Conservation (phyloP, 64 coral and sea anemone genomes). For the Acropora tenuis region DNA sequence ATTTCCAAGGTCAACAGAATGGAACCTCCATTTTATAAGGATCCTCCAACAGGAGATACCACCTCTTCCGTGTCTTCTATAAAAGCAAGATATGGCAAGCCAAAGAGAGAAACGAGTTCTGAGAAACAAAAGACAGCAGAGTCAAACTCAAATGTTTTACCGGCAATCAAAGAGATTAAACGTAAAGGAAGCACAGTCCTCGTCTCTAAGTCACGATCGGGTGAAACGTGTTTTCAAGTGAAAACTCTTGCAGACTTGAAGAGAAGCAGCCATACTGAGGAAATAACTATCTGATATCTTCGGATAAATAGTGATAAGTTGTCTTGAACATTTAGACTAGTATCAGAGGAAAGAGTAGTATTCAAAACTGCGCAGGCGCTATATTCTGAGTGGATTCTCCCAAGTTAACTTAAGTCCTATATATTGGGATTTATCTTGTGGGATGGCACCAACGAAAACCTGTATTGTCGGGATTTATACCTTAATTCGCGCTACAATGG, state of each 20-base stretch:
- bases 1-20: slow-evolving; percentile 5
- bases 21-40: slow-evolving; percentile 25
- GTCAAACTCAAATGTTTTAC: not conserved
- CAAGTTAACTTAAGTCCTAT: too few species aligned
- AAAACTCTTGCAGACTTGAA: slow-evolving; percentile 1
- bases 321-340: not conserved
- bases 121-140: not conserved
- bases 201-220: slow-evolving; percentile 31
- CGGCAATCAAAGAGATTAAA: slow-evolving; percentile 1
- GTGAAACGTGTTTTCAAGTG: slow-evolving; percentile 50
- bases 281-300: not conserved
- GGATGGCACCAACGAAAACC: too few species aligned
- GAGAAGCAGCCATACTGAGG: not conserved
- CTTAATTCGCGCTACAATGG: too few species aligned
- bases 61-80: not conserved
- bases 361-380: too few species aligned
- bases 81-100: slow-evolving; percentile 5
- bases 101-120: not conserved
- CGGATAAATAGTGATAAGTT: too few species aligned
- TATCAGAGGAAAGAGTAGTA: too few species aligned
- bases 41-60: not conserved
- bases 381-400: too few species aligned
- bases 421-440: too few species aligned
- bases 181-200: slow-evolving; percentile 32
- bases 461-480: too few species aligned